Evolutionary conservation across 2,113 vertebrate genomes (phyloP).

Genomic region (Pantherophis guttatus): DNA sequence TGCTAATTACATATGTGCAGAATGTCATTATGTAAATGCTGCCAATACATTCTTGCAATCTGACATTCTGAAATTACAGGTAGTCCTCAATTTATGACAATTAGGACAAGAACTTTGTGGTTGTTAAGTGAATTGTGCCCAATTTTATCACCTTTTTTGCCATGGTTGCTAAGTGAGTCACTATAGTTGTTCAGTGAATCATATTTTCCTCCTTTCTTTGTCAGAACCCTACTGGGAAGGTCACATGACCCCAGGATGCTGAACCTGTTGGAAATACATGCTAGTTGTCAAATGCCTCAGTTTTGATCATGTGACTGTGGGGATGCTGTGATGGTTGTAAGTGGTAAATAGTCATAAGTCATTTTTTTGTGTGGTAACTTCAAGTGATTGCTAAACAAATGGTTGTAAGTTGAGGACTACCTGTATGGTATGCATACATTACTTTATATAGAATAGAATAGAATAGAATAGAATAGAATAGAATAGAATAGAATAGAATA

Average conservation of each 20-base stretch:
- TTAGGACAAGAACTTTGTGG: neutral
- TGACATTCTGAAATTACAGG: neutral
- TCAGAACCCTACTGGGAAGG: neutral
- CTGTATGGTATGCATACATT: too few relatives aligned
- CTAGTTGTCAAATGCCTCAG: neutral
- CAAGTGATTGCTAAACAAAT: neutral
- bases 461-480: too few relatives aligned
- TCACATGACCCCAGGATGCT: neutral
- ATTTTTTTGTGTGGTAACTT: neutral
- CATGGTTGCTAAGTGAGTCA: neutral
- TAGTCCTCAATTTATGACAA: neutral
- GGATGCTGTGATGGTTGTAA: neutral
- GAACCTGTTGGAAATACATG: neutral
- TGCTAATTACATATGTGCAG: neutral
- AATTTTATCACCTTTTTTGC: neutral
- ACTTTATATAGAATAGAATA: too few relatives aligned
- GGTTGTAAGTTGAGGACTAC: neutral
- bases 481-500: too few relatives aligned
- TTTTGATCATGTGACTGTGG: neutral
- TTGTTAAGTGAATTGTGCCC: neutral
- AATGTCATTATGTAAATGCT: neutral
- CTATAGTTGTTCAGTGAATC: neutral
- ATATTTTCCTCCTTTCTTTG: neutral
- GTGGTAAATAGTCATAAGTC: neutral
- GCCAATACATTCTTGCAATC: neutral